Conservation (phyloP, 2,113 vertebrate genomes). For the Blennius ocellaris region DNA sequence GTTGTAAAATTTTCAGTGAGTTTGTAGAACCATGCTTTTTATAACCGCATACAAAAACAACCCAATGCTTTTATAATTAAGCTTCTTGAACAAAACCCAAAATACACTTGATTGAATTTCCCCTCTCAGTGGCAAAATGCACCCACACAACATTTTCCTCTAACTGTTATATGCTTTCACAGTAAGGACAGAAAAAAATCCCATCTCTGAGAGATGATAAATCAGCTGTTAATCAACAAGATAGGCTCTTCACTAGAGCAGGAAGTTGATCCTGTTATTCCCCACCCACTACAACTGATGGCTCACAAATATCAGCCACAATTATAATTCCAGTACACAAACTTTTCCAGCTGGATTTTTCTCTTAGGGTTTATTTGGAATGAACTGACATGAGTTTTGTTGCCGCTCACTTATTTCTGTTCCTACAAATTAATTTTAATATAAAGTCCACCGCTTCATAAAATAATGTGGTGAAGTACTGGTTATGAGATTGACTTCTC, state of each 20-base stretch:
- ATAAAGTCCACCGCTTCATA: not conserved
- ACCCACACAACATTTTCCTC: conserved; percentile 10
- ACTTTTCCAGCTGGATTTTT: not conserved
- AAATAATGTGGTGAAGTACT: conserved; percentile 8
- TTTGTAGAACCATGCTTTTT: not conserved
- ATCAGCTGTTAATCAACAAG: conserved; percentile 43
- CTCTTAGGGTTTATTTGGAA: conserved; percentile 15
- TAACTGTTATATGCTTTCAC: conserved; percentile 35
- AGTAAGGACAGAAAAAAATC: conserved; percentile 29
- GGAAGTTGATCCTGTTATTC: conserved; percentile 23
- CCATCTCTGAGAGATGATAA: conserved; percentile 34
- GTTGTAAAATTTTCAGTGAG: conserved; percentile 6
- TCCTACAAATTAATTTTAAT: not conserved
- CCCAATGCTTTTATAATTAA: conserved; percentile 21
- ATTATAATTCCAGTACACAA: conserved; percentile 6
- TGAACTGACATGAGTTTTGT: not conserved
- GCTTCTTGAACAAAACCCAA: conserved; percentile 42
- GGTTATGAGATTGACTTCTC: not conserved
- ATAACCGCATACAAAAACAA: not conserved
- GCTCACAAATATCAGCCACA: conserved; percentile 9
- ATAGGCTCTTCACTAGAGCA: conserved; percentile 25
- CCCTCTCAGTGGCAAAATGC: conserved; percentile 11
- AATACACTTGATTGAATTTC: conserved; percentile 45
- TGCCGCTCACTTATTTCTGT: too few species aligned
- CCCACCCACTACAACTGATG: conserved; percentile 1